These are phyloP conservation scores for Sebastes diaconus DNA, from an alignment of 2,797 vertebrate species.

Conservation along the genomic window DNA sequence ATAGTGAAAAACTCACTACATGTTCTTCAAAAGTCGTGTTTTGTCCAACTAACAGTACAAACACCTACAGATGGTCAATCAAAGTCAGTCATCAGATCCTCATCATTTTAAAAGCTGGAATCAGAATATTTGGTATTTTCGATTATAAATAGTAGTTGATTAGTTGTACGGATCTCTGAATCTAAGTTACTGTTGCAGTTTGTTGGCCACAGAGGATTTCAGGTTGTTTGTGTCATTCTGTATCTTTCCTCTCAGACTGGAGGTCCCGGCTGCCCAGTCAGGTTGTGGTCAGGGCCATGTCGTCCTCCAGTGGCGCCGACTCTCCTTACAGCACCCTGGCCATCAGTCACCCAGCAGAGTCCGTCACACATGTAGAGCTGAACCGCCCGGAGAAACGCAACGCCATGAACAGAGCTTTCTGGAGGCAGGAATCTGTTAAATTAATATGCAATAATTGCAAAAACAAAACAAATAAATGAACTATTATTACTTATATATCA, in stretches of 20 bases:
- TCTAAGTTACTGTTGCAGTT: not conserved
- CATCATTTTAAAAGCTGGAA: no score
- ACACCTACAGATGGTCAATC: not conserved
- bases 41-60: not conserved
- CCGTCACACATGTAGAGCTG: slow-evolving; percentile 87
- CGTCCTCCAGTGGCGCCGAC: slow-evolving; percentile 52
- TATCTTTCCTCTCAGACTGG: slow-evolving; percentile 48
- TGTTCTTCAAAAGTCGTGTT: no score
- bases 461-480: no score
- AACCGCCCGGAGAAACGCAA: slow-evolving; percentile 89
- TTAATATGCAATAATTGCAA: not conserved
- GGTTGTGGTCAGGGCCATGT: slow-evolving; percentile 74
- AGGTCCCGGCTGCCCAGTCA: slow-evolving; percentile 37
- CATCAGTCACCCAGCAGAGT: slow-evolving; percentile 71
- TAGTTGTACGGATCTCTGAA: not conserved
- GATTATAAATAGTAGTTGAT: not conserved
- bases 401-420: slow-evolving; percentile 89
- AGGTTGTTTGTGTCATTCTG: not conserved
- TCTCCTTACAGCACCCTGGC: slow-evolving; percentile 83
- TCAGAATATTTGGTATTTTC: not conserved
- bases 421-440: slow-evolving; percentile 78
- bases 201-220: no score
- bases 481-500: not conserved
- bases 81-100: not conserved
- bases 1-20: no score